Percentiles rank a stretch among this genome's conserved stretches.
Conservation (phyloP, 2,888 invertebrate genomes). For the Rhamnusium bicolor region DNA sequence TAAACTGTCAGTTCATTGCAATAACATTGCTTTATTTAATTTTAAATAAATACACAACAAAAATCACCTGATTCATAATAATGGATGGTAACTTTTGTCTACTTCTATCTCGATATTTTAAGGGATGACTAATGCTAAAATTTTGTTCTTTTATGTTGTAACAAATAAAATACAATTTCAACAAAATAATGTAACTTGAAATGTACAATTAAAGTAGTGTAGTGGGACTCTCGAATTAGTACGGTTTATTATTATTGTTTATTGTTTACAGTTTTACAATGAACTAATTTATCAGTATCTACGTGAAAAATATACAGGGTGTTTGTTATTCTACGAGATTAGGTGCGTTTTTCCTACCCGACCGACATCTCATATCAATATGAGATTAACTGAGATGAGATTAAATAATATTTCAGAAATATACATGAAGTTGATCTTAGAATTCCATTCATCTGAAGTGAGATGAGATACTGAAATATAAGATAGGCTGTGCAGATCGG, state of each 20-base stretch:
- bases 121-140: background rate
- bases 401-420: no score
- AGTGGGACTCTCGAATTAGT: background rate
- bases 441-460: no score
- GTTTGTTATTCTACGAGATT: no score
- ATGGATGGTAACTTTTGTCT: background rate
- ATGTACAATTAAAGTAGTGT: background rate
- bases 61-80: constrained; percentile 18
- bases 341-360: no score
- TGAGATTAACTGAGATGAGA: no score
- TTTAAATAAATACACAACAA: constrained; percentile 10
- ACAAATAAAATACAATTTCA: background rate
- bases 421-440: no score
- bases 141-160: no score
- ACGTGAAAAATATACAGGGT: no score
- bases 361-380: no score
- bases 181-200: background rate
- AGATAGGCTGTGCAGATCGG: no score
- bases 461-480: no score
- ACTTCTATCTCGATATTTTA: background rate
- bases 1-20: constrained; percentile 2
- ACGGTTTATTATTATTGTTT: background rate
- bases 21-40: constrained; percentile 8
- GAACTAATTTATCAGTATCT: no score
- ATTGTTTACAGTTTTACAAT: background rate